These are phyloP conservation scores for Acrobasis suavella DNA, from an alignment of 2,888 invertebrate species.

Conservation along the genomic window DNA sequence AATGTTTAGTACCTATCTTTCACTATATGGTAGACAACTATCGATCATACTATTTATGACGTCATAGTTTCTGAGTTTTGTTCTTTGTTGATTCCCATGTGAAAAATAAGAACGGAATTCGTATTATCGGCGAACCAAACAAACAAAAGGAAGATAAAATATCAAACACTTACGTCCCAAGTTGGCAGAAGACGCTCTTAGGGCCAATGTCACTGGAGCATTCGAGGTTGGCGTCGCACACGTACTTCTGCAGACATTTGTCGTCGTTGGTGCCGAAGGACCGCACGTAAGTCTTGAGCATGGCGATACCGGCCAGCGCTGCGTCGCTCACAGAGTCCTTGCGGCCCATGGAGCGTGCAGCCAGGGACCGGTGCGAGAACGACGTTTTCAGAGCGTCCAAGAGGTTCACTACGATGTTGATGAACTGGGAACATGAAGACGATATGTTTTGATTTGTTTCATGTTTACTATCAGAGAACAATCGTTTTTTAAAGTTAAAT, in stretches of 20 bases:
- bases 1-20: too few relatives aligned
- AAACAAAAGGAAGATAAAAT: background rate
- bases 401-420: conserved; percentile 95
- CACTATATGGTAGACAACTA: too few relatives aligned
- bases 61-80: too few relatives aligned
- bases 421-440: conserved; percentile 84
- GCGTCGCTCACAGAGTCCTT: conserved; percentile 96
- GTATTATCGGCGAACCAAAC: background rate
- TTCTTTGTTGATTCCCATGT: background rate
- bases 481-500: too few relatives aligned
- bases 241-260: conserved; percentile 92
- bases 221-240: conserved; percentile 95
- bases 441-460: too few relatives aligned
- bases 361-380: conserved; percentile 94
- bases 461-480: too few relatives aligned
- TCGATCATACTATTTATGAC: too few relatives aligned
- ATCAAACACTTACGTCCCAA: conserved; percentile 91
- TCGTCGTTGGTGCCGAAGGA: conserved; percentile 90
- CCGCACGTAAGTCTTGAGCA: conserved; percentile 94
- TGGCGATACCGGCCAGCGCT: conserved; percentile 92
- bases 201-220: conserved; percentile 91
- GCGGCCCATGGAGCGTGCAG: conserved; percentile 92
- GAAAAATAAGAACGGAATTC: background rate
- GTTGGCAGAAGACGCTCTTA: conserved; percentile 94
- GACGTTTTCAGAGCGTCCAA: conserved; percentile 96